A percentile compares a stretch with the other conserved stretches of the same genome.
These are phyloP conservation scores for Poeciliopsis occidentalis DNA, from an alignment of 2,113 vertebrate genomes.

Conservation along the genomic window DNA sequence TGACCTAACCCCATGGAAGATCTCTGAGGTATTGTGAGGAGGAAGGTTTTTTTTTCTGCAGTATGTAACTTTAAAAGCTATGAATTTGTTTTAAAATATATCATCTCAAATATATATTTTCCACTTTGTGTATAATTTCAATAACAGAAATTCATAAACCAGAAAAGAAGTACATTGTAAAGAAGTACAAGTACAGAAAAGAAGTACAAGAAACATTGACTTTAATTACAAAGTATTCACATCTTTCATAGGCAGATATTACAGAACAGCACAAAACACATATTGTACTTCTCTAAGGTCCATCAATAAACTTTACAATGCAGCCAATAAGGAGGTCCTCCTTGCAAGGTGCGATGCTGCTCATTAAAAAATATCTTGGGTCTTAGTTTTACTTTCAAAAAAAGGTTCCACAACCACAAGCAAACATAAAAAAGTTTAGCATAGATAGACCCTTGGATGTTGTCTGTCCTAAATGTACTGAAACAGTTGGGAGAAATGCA, in stretches of 20 bases:
- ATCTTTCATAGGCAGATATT: background rate
- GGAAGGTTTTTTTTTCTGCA: too few species aligned
- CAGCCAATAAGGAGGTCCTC: background rate
- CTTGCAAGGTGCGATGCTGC: background rate
- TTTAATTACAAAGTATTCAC: background rate
- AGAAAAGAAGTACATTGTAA: too few species aligned
- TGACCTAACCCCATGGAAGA: too few species aligned
- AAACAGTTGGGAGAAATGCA: background rate
- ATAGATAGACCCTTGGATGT: background rate
- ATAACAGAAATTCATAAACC: background rate
- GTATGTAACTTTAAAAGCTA: too few species aligned
- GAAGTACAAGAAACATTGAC: background rate
- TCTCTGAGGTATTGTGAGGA: too few species aligned
- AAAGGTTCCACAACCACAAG: background rate
- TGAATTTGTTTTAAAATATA: too few species aligned
- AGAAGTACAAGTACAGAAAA: background rate
- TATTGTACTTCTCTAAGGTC: background rate
- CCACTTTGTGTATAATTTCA: too few species aligned
- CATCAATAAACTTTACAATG: background rate
- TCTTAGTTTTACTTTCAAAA: background rate
- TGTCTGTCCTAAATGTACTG: too few species aligned
- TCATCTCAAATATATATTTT: too few species aligned
- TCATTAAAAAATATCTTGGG: background rate
- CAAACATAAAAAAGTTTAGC: too few species aligned
- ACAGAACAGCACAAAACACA: background rate